Evolutionary conservation across 2,113 vertebrate genomes (phyloP).

Genomic region (Erpornis zantholeuca): DNA sequence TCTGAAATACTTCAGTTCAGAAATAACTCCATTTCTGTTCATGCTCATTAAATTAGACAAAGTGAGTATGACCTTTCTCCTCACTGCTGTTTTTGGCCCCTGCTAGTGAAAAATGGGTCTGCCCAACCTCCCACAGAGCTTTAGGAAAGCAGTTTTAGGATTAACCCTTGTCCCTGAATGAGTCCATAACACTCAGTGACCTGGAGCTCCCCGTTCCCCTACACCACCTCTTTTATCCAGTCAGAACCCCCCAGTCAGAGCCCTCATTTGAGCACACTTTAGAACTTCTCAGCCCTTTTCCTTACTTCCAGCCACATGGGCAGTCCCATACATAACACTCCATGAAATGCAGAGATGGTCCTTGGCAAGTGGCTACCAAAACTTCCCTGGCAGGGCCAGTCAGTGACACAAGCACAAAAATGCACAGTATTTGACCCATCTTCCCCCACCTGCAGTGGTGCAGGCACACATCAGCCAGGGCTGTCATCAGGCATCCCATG

Average conservation of each 20-base stretch:
- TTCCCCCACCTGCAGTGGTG: neutral
- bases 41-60: neutral
- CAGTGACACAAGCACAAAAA: neutral
- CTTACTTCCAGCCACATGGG: neutral
- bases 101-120: neutral
- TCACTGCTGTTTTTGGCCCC: neutral
- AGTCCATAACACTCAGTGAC: neutral
- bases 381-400: rapidly evolving
- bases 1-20: neutral
- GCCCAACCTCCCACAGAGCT: neutral
- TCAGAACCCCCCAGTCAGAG: neutral
- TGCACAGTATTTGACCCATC: neutral
- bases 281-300: neutral
- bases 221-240: neutral
- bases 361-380: neutral
- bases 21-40: neutral
- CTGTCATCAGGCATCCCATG: neutral
- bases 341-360: neutral
- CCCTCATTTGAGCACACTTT: neutral
- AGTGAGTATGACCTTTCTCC: neutral
- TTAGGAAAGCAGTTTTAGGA: neutral
- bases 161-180: neutral
- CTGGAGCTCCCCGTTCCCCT: neutral
- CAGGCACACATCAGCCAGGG: neutral
- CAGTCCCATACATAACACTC: neutral